Evolutionary conservation across 1,140 invertebrate species (phyloP).

Genomic region (Scaptomyza graminum): DNA sequence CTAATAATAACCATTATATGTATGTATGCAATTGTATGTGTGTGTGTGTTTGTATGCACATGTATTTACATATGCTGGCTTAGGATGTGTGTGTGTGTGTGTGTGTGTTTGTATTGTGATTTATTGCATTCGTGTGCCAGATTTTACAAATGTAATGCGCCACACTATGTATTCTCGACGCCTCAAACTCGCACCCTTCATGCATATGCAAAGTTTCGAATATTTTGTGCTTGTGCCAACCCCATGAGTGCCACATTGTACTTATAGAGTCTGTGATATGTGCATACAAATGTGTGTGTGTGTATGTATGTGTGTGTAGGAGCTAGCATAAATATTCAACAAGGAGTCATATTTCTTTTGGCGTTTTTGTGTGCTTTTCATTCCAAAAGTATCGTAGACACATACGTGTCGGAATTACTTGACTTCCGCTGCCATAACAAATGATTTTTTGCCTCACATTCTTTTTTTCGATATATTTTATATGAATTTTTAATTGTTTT

Average conservation of each 20-base stretch:
- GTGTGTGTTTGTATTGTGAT: constrained; percentile 62
- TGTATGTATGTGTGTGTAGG: constrained; percentile 21
- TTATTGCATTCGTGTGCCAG: constrained; percentile 83
- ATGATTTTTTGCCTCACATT: background rate
- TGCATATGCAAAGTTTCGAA: constrained; percentile 81
- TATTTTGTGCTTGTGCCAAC: constrained; percentile 61
- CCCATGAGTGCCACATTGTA: constrained; percentile 65
- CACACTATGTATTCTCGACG: constrained; percentile 34
- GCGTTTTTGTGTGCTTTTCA: constrained; percentile 69
- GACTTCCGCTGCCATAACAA: constrained; percentile 60
- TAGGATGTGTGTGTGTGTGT: constrained; percentile 23
- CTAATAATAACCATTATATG: constrained; percentile 77
- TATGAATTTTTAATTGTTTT: constrained; percentile 65
- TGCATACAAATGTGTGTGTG: background rate
- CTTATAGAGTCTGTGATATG: constrained; percentile 32
- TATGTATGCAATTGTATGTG: constrained; percentile 26
- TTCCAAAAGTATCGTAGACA: constrained; percentile 74
- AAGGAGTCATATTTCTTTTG: constrained; percentile 74
- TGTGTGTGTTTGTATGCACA: constrained; percentile 30
- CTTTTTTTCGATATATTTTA: constrained; percentile 6
- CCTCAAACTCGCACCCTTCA: constrained; percentile 25
- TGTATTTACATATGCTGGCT: constrained; percentile 47
- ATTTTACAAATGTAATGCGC: constrained; percentile 81
- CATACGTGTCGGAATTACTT: constrained; percentile 81
- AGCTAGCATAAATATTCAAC: constrained; percentile 69